A percentile compares a stretch with the other conserved stretches of the same genome.
These are phyloP conservation scores for Plebejus argus DNA, from an alignment of 2,888 invertebrate genomes.

Conservation along the genomic window DNA sequence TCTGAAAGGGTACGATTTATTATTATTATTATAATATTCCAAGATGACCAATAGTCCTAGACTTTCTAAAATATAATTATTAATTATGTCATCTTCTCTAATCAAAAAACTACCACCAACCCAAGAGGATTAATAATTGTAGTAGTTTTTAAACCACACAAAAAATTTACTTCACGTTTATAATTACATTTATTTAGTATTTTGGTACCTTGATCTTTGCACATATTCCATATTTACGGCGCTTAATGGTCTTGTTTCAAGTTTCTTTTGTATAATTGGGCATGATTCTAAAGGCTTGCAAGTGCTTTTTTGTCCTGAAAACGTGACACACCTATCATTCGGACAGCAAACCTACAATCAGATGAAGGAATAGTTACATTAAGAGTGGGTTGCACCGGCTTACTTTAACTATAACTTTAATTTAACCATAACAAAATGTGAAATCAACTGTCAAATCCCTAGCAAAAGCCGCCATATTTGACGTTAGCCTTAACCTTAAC, in stretches of 20 bases:
- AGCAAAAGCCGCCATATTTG: no score
- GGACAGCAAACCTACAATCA: conserved; percentile 57
- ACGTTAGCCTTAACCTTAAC: no score
- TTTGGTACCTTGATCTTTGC: conserved; percentile 53
- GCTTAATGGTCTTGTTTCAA: conserved; percentile 47
- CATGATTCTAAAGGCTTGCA: conserved; percentile 54
- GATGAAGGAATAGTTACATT: not conserved
- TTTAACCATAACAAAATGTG: no score
- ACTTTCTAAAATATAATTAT: not conserved
- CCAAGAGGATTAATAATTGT: no score
- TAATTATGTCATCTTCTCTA: no score
- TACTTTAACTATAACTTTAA: no score
- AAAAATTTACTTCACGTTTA: no score
- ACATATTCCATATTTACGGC: conserved; percentile 48
- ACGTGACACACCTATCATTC: conserved; percentile 49
- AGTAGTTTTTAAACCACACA: no score
- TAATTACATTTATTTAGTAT: no score
- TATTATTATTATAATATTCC: not conserved
- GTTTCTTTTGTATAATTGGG: conserved; percentile 45
- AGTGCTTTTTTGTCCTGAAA: conserved; percentile 51
- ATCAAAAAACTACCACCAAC: no score
- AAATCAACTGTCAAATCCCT: no score
- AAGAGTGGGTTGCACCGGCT: no score
- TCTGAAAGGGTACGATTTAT: conserved; percentile 42
- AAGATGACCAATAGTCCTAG: not conserved